Base-by-base conservation (phyloP, 2,797 vertebrate species). In the Eurystomus glaucurus region DNA sequence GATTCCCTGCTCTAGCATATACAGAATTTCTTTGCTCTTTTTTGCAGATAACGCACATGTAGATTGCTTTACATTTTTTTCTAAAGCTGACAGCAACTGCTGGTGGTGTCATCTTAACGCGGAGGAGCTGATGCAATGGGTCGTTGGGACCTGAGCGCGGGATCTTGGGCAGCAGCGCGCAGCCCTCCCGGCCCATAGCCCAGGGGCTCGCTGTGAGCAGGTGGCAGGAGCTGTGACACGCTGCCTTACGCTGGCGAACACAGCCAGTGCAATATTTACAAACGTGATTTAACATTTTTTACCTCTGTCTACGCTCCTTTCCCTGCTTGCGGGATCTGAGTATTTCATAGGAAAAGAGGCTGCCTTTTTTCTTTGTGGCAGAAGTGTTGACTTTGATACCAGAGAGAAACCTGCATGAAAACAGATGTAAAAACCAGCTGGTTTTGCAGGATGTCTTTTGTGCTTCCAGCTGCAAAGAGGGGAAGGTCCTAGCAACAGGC, bases 51-150 rank as follows among this genome's bases (percentile, higher is more conserved):
- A 51, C 1, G 0, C 43, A 20, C 26, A 1, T 0, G 0, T 70
- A 61, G 61, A 21, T 84, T 52, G 23, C 48, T 70, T 64, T 61
- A 5, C 22, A 5, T 37, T 31, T 43, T 43, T 66, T 39, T 7
- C 35, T 35, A 18, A 77, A 43, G 64, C 85, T 91, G 78, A 25
- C 58, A 45, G 78, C 89, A 57, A 5, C 75, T 25, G 33, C 52
- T 54, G 15, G 39, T 69, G 0, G 1, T 33, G 9, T 33, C 7
- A 0, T 50, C 37, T 41, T 21, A 14, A 16, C 1, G 0, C 7
- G 37, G 35, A 22, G 48, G 58, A 65, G 65, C 68, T 93, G 91
- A 31, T 64, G 69, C 25, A 72, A 6, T 14, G 71, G 19, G 8
- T 51, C 46, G 3, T 5, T 19, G 52, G 50, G 70, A 17, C 66